Percentiles rank a stretch among this genome's conserved stretches.
These are phyloP conservation scores for Chromoteleia sp. DNA, from an alignment of 2,888 invertebrate species.

Conservation along the genomic window DNA sequence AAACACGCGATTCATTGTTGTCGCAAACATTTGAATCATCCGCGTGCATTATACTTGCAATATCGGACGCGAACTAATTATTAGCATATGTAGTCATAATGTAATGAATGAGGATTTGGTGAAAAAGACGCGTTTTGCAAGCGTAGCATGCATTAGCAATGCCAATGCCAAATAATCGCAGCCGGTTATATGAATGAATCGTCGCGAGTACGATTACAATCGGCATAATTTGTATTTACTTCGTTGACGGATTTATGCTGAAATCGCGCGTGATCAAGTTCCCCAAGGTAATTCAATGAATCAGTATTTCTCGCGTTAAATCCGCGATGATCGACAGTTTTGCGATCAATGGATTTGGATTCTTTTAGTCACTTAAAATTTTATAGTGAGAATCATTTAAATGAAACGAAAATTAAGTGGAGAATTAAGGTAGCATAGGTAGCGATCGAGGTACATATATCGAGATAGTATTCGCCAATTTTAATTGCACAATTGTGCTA, in stretches of 20 bases:
- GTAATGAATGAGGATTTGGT: conserved; percentile 60
- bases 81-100: conserved; percentile 49
- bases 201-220: neutral
- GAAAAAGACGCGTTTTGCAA: conserved; percentile 44
- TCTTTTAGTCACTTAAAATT: neutral
- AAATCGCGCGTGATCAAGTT: conserved; percentile 41
- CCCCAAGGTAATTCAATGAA: conserved; percentile 43
- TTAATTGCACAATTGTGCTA: conserved; percentile 16
- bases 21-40: conserved; percentile 48
- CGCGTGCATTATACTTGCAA: conserved; percentile 54
- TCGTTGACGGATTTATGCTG: conserved; percentile 46
- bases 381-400: neutral
- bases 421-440: neutral
- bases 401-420: neutral
- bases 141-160: conserved; percentile 45
- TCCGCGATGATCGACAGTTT: conserved; percentile 24
- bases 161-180: conserved; percentile 64
- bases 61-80: conserved; percentile 32
- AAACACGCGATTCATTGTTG: conserved; percentile 63
- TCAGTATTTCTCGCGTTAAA: conserved; percentile 34
- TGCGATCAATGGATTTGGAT: conserved; percentile 33
- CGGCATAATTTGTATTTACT: conserved; percentile 50
- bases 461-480: too few species aligned
- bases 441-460: too few species aligned
- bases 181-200: conserved; percentile 64